Evolutionary conservation across 2,797 vertebrate genomes (phyloP), one percentile per base, ranked within the genome.

Genomic region (Lagodon rhomboides): DNA sequence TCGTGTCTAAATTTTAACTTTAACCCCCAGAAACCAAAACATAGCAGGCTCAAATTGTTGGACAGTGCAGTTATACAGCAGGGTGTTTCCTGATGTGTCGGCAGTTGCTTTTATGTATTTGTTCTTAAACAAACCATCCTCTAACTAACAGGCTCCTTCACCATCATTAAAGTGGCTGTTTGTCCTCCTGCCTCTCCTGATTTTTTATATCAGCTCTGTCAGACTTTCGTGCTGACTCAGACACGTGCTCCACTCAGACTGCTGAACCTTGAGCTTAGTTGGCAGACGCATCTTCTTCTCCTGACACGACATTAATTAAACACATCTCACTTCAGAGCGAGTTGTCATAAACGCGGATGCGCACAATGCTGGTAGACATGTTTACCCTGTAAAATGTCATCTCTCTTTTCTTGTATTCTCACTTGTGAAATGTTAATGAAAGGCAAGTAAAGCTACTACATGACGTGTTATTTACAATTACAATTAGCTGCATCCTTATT

Each of bases 161-260:
- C 3, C n/a, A 3, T 20, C 7, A 16, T 62, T 23, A 44, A 44
- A 23, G 18, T 15, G 46, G 55, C 23, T 0, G 25, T 47, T 41
- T 59, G 59, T 68, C 70, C 58, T 12, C 20, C 34, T 4, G 17
- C 7, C 63, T 49, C 23, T 18, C 22, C 34, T 22, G 38, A 4
- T 23, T 67, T 1, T 23, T 46, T 7, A 65, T 54, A 41, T 61
- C n/a, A 61, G 8, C 62, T 13, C 2, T 4, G 38, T 54, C 62
- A 27, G 47, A 51, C 0, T 8, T 51, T 38, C 22, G 2, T 55
- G 68, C 63, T 81, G 73, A 81, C 47, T 60, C 78, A 75, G 38
- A 60, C 61, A n/a, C 43, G 54, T 17, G 53, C 17, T 64, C 30
- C n/a, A 5, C 11, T 20, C 43, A 6, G 18, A 3, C 41, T 18